Conservation (phyloP, 1,140 invertebrate genomes). For the Meloidogyne hapla region DNA sequence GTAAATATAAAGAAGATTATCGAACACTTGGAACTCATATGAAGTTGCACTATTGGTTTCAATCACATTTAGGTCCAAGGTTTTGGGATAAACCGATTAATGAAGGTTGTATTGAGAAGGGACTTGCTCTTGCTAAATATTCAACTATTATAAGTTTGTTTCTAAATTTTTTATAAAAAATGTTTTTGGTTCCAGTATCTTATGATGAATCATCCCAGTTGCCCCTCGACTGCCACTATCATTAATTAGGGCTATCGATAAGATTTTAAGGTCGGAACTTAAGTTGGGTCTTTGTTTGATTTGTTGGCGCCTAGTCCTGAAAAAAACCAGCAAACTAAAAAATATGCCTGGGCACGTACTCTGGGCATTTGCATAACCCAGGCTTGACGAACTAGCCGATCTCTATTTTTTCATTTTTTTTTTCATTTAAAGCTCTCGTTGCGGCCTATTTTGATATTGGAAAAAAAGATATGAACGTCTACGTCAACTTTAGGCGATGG, state of each 20-base stretch:
- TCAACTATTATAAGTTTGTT: conserved; percentile 51
- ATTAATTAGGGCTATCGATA: too few species aligned
- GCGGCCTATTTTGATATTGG: not conserved
- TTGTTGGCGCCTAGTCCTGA: too few species aligned
- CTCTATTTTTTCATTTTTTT: not conserved
- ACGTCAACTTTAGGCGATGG: not conserved
- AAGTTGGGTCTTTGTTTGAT: too few species aligned
- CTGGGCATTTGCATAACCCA: not conserved
- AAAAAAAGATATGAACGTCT: not conserved
- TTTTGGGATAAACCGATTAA: conserved; percentile 61
- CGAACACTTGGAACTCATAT: not conserved
- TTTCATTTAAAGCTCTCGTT: not conserved
- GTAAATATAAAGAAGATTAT: conserved; percentile 23
- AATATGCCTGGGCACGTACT: too few species aligned
- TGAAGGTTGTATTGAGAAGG: conserved; percentile 59
- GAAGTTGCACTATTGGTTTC: not conserved
- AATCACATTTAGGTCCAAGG: conserved; percentile 49
- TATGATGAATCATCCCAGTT: too few species aligned
- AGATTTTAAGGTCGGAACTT: too few species aligned
- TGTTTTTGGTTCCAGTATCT: too few species aligned
- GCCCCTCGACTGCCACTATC: too few species aligned
- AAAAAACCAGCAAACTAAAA: too few species aligned
- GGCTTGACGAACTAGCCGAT: not conserved
- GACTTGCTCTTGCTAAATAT: conserved; percentile 53
- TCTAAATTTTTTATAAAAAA: not conserved